Percentiles rank a stretch among this genome's conserved stretches.
Evolutionary conservation across 2,888 invertebrate species (phyloP).

Genomic region (Muscina levida): DNA sequence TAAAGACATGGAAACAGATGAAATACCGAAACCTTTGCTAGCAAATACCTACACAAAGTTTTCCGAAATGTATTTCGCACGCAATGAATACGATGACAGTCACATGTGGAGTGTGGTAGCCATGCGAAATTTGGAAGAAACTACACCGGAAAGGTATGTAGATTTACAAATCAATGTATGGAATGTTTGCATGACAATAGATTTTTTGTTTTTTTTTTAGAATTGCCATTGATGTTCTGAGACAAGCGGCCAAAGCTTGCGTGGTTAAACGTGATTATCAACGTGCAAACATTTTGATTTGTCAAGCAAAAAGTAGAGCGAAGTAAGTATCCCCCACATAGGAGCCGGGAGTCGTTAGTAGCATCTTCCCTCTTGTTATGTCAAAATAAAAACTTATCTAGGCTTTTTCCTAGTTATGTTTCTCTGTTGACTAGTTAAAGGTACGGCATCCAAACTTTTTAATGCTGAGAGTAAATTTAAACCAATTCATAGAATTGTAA

Average conservation of each 20-base stretch:
- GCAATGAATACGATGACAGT: constrained; percentile 91
- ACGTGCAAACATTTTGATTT: constrained; percentile 90
- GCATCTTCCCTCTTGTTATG: too few species aligned
- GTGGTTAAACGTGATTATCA: constrained; percentile 92
- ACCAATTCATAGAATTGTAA: too few species aligned
- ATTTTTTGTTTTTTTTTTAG: constrained; percentile 76
- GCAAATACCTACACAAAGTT: constrained; percentile 91
- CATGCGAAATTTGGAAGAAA: constrained; percentile 84
- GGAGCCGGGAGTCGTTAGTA: too few species aligned
- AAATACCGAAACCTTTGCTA: constrained; percentile 80
- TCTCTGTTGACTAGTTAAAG: too few species aligned
- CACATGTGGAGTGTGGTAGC: constrained; percentile 90
- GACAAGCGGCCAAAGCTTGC: constrained; percentile 93
- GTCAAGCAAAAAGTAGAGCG: constrained; percentile 86
- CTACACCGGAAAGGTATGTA: constrained; percentile 83
- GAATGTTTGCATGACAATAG: constrained; percentile 12
- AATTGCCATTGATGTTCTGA: constrained; percentile 89
- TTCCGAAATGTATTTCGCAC: constrained; percentile 89
- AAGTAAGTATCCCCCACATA: constrained; percentile 76
- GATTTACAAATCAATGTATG: constrained; percentile 15
- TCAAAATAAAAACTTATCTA: not conserved
- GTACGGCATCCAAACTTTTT: too few species aligned
- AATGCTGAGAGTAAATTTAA: too few species aligned
- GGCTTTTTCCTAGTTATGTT: too few species aligned
- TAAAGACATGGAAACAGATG: constrained; percentile 79